Conservation (phyloP, 2,888 invertebrate species). For the Apantesis nais region DNA sequence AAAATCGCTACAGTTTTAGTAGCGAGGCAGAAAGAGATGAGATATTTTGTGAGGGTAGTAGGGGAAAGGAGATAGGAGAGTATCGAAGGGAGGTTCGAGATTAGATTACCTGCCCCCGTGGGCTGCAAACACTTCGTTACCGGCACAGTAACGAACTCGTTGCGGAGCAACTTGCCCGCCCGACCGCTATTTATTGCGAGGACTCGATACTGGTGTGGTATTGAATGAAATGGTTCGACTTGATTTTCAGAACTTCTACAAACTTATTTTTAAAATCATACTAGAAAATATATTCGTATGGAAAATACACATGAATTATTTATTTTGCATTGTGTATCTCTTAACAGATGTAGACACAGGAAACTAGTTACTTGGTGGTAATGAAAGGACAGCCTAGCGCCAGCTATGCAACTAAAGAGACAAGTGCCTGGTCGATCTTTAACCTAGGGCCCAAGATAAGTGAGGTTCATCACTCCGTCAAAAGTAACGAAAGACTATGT, state of each 20-base stretch:
- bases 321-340: too few relatives aligned
- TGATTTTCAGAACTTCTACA: constrained; percentile 8
- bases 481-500: too few relatives aligned
- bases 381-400: too few relatives aligned
- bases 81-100: constrained; percentile 50
- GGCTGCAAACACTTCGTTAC: constrained; percentile 82
- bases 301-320: too few relatives aligned
- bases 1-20: constrained; percentile 66
- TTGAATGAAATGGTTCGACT: constrained; percentile 8
- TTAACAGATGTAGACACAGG: too few relatives aligned
- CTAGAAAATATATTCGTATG: too few relatives aligned
- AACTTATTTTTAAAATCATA: not conserved
- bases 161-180: constrained; percentile 36
- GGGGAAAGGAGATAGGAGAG: constrained; percentile 29
- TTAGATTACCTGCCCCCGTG: constrained; percentile 82
- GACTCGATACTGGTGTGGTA: constrained; percentile 32
- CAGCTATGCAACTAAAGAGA: too few relatives aligned
- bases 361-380: too few relatives aligned
- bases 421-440: too few relatives aligned
- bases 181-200: constrained; percentile 38
- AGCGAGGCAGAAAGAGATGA: constrained; percentile 15
- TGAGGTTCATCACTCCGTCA: too few relatives aligned
- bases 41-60: constrained; percentile 13
- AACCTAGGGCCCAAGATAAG: too few relatives aligned
- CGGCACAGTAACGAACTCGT: constrained; percentile 64